Evolutionary conservation across 2,888 invertebrate species (phyloP), one percentile per base, ranked within the genome.

Genomic region (Lucinisca nassula): DNA sequence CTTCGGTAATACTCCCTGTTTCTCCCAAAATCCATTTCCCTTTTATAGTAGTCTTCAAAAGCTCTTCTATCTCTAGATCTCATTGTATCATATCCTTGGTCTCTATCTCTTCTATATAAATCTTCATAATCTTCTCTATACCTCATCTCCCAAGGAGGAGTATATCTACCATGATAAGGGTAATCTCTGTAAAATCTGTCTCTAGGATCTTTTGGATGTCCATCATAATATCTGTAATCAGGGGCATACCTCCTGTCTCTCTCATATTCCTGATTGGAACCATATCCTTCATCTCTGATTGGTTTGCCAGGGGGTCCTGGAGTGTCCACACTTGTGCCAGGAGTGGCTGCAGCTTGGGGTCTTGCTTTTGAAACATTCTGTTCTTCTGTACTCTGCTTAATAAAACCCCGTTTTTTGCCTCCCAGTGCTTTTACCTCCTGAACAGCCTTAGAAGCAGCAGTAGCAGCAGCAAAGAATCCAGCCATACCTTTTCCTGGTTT

Each of bases 41-140:
- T 82, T 70, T 82, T 86, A 38, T 77, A 75, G 58, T 81, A 76
- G 21, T 85, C 81, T 58, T 86, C 76, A 35, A 37, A 12, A 32
- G 79, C 61, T 70, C 72, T 70, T 24, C 78, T 40, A 24, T 82
- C 79, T 30, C 73, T 37, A 27, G 85, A 83, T 67, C 84, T 81
- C 78, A 76, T 81, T n/a, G 83, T 81, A 32, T 84, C 80, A 75
- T 87, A 82, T 6, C 84, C 85, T n/a, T 61, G 45, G 14, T 84
- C 79, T 35, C 85, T 77, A 21, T 72, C 73, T 21, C 80, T 80
- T 58, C 58, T 58, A 2, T 27, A 24, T 49, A 81, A 89, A 35
- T 88, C 85, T 14, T 87, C 87, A 78, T 79, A 87, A 3, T 82
- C 89, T 27, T 87, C 87, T 37, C 85, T 85, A 55, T 78, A 76